Evolutionary conservation across 1,140 invertebrate genomes (phyloP).

Genomic region (Aplysia californica): DNA sequence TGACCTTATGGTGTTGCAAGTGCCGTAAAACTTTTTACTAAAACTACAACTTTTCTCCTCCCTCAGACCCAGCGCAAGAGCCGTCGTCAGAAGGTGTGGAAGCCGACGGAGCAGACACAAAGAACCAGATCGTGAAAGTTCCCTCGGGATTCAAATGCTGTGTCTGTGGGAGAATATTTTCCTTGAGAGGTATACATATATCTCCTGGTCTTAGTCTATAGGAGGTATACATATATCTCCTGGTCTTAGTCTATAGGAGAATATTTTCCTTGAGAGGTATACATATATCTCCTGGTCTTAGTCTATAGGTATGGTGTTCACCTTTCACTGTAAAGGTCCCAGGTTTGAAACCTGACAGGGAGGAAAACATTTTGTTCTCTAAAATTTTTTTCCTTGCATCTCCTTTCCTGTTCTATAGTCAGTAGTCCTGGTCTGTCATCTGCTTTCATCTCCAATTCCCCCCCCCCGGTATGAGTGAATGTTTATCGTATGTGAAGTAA

Average conservation of each 20-base stretch:
- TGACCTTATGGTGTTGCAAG: too few species aligned
- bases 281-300: too few species aligned
- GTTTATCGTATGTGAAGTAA: background rate
- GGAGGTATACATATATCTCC: too few species aligned
- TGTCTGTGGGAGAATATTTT: constrained; percentile 8
- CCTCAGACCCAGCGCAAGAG: background rate
- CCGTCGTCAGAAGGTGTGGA: background rate
- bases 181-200: constrained; percentile 25
- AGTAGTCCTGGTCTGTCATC: background rate
- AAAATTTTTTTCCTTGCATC: too few species aligned
- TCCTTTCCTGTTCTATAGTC: too few species aligned
- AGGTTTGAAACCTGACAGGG: too few species aligned
- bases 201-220: too few species aligned
- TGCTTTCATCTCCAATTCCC: background rate
- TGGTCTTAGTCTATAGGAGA: background rate
- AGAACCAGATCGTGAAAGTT: constrained; percentile 3
- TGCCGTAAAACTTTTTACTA: too few species aligned
- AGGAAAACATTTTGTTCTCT: too few species aligned
- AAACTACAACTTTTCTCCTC: background rate
- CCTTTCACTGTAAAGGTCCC: background rate
- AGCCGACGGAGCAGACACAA: background rate
- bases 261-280: constrained; percentile 23
- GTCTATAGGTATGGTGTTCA: too few species aligned
- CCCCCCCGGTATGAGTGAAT: background rate
- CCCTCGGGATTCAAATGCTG: constrained; percentile 16